Percentiles rank a stretch among this genome's conserved stretches.
Conservation (phyloP, 2,888 invertebrate species). For the Pristionchus exspectatus region DNA sequence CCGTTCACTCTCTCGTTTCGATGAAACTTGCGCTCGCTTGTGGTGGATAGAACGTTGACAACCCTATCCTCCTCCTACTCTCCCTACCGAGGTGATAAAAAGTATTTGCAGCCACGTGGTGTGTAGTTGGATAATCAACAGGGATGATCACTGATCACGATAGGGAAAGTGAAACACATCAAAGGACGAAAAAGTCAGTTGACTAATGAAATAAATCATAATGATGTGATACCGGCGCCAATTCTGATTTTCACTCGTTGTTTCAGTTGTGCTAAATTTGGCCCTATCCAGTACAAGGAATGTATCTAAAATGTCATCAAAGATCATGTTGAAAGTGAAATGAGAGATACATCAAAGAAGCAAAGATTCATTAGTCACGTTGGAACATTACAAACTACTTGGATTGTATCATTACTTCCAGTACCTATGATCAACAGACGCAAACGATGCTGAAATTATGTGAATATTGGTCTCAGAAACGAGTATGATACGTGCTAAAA, state of each 20-base stretch:
- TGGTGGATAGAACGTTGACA: background rate
- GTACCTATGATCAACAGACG: too few species aligned
- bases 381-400: too few species aligned
- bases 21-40: background rate
- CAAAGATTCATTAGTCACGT: too few species aligned
- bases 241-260: too few species aligned
- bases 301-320: background rate
- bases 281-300: background rate
- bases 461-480: too few species aligned
- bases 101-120: constrained; percentile 7
- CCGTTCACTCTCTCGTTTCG: background rate
- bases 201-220: too few species aligned
- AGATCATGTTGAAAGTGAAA: background rate
- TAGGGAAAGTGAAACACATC: background rate
- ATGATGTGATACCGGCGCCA: too few species aligned
- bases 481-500: too few species aligned
- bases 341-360: background rate
- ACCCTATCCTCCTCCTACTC: background rate
- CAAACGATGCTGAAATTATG: too few species aligned
- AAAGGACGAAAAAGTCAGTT: background rate
- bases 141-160: constrained; percentile 6
- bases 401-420: too few species aligned
- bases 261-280: too few species aligned
- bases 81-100: background rate
- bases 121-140: background rate